Conservation (phyloP, 2,888 invertebrate genomes). For the Keiferia lycopersicella region DNA sequence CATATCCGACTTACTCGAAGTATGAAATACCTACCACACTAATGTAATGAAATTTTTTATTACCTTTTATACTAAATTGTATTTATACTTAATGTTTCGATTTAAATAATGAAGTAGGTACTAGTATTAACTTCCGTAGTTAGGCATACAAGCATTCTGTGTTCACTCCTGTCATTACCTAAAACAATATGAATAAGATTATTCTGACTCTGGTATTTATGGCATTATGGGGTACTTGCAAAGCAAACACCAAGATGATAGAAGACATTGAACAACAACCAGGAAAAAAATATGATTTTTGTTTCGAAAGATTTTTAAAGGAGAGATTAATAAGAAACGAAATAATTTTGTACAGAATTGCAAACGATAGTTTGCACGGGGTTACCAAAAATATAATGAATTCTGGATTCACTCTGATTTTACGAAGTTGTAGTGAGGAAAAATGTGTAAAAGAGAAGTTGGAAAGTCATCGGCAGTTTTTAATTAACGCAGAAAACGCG, state of each 20-base stretch:
- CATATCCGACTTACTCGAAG: no score
- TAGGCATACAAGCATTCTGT: no score
- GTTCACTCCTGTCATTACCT: neutral
- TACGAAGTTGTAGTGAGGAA: neutral
- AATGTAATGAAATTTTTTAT: no score
- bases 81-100: no score
- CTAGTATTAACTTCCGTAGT: no score
- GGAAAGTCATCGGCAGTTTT: neutral
- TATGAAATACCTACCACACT: no score
- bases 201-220: neutral
- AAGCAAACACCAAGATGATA: neutral
- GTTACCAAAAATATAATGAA: neutral
- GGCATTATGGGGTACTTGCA: neutral
- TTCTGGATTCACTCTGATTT: neutral
- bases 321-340: neutral
- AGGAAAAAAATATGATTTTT: neutral
- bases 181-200: neutral
- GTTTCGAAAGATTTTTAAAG: neutral
- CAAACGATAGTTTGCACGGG: neutral
- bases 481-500: neutral
- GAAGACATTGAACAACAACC: neutral
- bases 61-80: no score
- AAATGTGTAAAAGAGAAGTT: neutral
- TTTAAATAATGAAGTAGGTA: no score
- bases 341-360: neutral